phyloP scores from a whole-genome alignment of 2,888 invertebrate genomes.

The Masnerella sp. region DNA sequence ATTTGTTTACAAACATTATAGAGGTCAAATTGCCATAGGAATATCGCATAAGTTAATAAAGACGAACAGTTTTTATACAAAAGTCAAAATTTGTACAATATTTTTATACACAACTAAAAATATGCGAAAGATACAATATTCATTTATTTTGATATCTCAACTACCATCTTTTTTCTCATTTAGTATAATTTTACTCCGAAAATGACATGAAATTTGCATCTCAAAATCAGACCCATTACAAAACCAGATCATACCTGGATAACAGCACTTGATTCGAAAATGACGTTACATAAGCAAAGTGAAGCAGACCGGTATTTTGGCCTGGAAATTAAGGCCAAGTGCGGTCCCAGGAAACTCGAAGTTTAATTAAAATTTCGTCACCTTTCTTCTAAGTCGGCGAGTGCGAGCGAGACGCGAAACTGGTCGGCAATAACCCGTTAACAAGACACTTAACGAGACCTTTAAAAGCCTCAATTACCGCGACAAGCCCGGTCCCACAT shows the following conservation, averaged over 20 bases:
- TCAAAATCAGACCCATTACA: background rate
- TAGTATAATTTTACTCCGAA: too few species aligned
- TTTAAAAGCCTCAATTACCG: conserved; percentile 26
- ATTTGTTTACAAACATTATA: too few species aligned
- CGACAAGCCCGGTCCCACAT: conserved; percentile 17
- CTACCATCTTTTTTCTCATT: too few species aligned
- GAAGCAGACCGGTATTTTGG: conserved; percentile 1
- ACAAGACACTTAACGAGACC: conserved; percentile 25
- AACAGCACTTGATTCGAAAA: background rate
- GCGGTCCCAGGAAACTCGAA: conserved; percentile 4
- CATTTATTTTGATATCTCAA: too few species aligned
- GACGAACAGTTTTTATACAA: too few species aligned
- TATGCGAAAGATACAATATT: too few species aligned
- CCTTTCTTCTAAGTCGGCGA: conserved; percentile 8
- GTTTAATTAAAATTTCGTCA: conserved; percentile 39
- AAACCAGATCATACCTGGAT: background rate
- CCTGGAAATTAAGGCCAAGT: conserved; percentile 2
- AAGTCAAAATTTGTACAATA: too few species aligned
- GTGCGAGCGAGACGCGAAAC: conserved; percentile 1
- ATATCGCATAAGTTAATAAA: too few species aligned
- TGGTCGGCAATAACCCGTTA: conserved; percentile 15
- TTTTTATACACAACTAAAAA: too few species aligned
- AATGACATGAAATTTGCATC: too few species aligned
- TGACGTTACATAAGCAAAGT: background rate
- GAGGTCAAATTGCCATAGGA: too few species aligned